Base-by-base conservation (phyloP, 1,140 invertebrate genomes). In the Nasonia longicornis region DNA sequence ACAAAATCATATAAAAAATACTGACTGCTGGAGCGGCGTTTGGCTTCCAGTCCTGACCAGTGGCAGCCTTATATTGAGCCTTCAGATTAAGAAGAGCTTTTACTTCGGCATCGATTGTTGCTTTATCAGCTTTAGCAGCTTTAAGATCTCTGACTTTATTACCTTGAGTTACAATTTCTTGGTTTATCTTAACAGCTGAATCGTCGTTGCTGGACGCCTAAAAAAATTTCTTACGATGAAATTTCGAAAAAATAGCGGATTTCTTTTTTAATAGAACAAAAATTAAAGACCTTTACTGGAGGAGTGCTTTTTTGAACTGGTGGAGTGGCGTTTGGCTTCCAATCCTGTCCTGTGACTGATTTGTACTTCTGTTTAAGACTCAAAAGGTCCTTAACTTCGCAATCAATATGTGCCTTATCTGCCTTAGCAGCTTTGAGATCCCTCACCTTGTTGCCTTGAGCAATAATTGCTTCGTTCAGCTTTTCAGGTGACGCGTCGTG, bases 11-110 rank as follows among this genome's bases (percentile, higher is more conserved):
- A 35, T 35, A 6, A 35, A 31, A 6, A 35, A 35, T 6, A 35
- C 31, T 35, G 31, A 35, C 31, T 35, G 77, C 12, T 22, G 72
- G 26, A 22, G 48, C 31, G 3, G 87, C 86, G 73, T 88, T 88
- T 14, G 92, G 90, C 82, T 93, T 94, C 94, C 94, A 95, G 78
- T 95, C 94, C 80, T 88, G 84, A 45, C 94, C 94, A 7, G 95
- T 95, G 69, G 93, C 87, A 64, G 92, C 90, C 90, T 97, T 97
- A 88, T 95, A 98, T 73, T 96, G 92, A 2, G 89, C 91, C 90
- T 98, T 98, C 2, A 98, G 89, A 8, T 92, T 89, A 80, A 97
- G 89, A 31, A 98, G 90, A 77, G 91, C 31, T 52, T 95, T 93
- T 0, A 96, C 94, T 86, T 82, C 82, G 4, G 7, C 8, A n/a